Base-by-base conservation (phyloP, 2,797 vertebrate species). In the Perodicticus potto region DNA sequence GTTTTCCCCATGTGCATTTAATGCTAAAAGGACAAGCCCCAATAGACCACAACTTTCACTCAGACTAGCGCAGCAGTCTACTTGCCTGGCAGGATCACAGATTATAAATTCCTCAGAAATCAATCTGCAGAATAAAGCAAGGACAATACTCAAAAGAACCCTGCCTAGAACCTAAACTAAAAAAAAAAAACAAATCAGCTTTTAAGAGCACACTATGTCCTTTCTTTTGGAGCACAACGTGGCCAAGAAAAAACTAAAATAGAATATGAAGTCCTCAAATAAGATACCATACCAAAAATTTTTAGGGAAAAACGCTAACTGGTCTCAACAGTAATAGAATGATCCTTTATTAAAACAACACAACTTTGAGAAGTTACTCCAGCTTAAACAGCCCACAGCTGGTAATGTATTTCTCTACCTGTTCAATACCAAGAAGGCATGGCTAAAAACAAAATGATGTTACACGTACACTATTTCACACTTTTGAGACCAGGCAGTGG, bases 41-140 rank as follows among this genome's bases (percentile, higher is more conserved):
- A 93, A 67, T 1, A 63, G 45, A 72, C 6, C n/a, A 91, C 25
- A 94, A 78, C 20, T 70, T 81, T 82, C 70, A 88, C 57, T 87
- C 61, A 80, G 37, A 93, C 84, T 89, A 93, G 92, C 16, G 74
- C 0, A 67, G 32, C 59, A 86, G 72, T 96, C 78, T 69, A 77
- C 86, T 86, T 80, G 93, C 40, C 77, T 94, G 70, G 69, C 70
- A 97, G 13, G 40, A 89, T 84, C 83, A 95, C 87, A 96, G 86
- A 92, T 80, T 59, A 95, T 91, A 84, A 94, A 87, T 78, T 91
- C 77, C 95, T 91, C 77, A 96, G 40, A 94, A 95, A 78, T 69
- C 85, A 96, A 96, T 89, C 45, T 83, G 63, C 53, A 94, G 63
- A 95, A 86, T 89, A 92, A 95, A 92, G 53, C 45, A 87, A 88